phyloP scores from a whole-genome alignment of 2,113 vertebrate genomes.

The Lipophrys pholis region DNA sequence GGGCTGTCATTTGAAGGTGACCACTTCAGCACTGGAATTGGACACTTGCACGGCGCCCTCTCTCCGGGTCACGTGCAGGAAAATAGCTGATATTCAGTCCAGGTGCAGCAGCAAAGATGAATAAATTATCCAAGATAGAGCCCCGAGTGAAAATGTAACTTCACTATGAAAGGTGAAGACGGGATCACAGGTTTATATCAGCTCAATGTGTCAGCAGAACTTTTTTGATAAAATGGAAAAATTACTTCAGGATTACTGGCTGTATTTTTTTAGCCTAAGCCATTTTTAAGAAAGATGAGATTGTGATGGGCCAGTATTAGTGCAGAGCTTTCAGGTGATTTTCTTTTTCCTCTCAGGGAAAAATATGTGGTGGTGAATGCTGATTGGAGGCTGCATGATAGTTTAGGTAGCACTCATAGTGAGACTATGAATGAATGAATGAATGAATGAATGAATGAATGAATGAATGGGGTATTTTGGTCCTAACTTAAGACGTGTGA shows the following conservation, averaged over 20 bases:
- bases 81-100: conserved; percentile 53
- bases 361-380: conserved; percentile 1
- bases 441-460: no score
- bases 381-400: no score
- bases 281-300: background rate
- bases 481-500: no score
- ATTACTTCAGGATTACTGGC: background rate
- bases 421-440: no score
- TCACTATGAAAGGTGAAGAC: conserved; percentile 7
- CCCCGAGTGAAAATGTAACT: conserved; percentile 11
- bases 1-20: conserved; percentile 70
- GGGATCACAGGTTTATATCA: conserved; percentile 12
- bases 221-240: conserved; percentile 34
- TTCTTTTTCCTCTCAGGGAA: background rate
- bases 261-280: background rate
- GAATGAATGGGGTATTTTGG: no score
- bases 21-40: conserved; percentile 23
- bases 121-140: conserved; percentile 44
- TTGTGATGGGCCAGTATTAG: background rate
- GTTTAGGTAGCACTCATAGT: no score
- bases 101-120: conserved; percentile 12
- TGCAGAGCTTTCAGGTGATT: background rate
- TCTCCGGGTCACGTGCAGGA: conserved; percentile 9
- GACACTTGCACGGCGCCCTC: conserved; percentile 27
- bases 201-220: conserved; percentile 33